Percentiles rank a stretch among this genome's conserved stretches.
Conservation (phyloP, 2,113 vertebrate species). For the Bagarius yarrelli region DNA sequence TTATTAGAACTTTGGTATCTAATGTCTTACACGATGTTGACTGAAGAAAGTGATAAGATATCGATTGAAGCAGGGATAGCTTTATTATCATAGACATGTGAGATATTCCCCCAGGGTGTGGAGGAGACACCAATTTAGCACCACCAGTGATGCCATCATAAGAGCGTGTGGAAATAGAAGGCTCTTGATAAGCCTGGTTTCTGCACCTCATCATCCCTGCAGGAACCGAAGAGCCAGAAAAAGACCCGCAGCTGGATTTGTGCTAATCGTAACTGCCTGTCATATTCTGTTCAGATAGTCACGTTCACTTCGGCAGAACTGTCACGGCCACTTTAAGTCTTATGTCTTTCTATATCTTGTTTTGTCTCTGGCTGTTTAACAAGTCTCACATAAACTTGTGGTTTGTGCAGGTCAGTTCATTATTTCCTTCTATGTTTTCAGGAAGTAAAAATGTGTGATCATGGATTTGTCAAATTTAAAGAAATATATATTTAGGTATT, state of each 20-base stretch:
- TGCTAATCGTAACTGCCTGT: slow-evolving; percentile 47
- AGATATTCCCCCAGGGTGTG: slow-evolving; percentile 23
- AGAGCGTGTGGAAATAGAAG: slow-evolving; percentile 47
- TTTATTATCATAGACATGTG: slow-evolving; percentile 29
- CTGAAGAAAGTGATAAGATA: slow-evolving; percentile 8
- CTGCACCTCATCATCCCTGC: slow-evolving; percentile 65
- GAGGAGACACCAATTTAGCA: slow-evolving; percentile 63
- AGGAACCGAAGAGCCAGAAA: slow-evolving; percentile 56
- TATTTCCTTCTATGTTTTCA: not conserved
- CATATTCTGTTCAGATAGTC: slow-evolving; percentile 38
- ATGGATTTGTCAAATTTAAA: not conserved
- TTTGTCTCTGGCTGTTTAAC: slow-evolving; percentile 9
- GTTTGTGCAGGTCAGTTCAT: not conserved
- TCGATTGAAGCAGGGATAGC: slow-evolving; percentile 18
- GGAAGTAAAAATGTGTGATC: not conserved
- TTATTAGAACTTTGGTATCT: slow-evolving; percentile 19
- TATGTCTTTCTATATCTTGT: slow-evolving; percentile 19
- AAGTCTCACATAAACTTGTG: not conserved
- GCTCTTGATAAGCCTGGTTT: slow-evolving; percentile 51
- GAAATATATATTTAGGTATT: too few species aligned
- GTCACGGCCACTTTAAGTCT: slow-evolving; percentile 33
- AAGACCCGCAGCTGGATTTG: slow-evolving; percentile 35
- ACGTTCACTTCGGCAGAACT: slow-evolving; percentile 6
- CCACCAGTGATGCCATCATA: slow-evolving; percentile 58
- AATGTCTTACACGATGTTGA: slow-evolving; percentile 16